phyloP scores from a whole-genome alignment of 2,113 vertebrate genomes.

The human (Homo sapiens) region DNA sequence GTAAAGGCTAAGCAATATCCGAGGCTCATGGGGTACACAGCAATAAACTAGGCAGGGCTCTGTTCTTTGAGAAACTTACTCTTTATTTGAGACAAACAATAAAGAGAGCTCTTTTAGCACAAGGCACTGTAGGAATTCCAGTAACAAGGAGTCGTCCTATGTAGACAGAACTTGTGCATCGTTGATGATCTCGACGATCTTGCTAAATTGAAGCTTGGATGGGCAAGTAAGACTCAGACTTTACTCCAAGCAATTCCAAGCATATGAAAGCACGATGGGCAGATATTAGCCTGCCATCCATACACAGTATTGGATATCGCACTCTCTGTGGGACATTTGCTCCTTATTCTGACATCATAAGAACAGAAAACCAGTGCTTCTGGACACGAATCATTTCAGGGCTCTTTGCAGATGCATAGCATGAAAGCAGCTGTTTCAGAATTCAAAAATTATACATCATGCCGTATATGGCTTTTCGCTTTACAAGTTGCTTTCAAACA shows the following conservation, averaged over 20 bases:
- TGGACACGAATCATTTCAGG: background rate
- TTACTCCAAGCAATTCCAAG: too few species aligned
- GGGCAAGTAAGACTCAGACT: background rate
- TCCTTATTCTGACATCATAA: background rate
- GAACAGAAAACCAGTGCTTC: background rate
- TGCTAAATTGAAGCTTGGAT: too few species aligned
- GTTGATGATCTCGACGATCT: background rate
- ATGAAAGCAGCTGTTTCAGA: background rate
- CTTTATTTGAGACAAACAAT: background rate
- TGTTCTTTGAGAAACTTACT: background rate
- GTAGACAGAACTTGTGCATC: background rate
- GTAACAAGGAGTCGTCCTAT: too few species aligned
- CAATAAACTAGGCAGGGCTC: too few species aligned
- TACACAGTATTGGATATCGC: too few species aligned
- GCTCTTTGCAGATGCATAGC: background rate
- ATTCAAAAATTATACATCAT: background rate
- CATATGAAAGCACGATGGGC: too few species aligned
- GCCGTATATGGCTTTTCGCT: background rate
- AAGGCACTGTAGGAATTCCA: background rate
- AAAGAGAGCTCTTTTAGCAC: background rate
- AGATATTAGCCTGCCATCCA: rapidly evolving
- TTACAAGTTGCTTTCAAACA: background rate
- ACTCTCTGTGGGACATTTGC: background rate
- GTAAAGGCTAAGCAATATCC: background rate
- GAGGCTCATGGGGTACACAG: background rate